Percentiles rank a stretch among this genome's conserved stretches.
phyloP scores from a whole-genome alignment of 2,888 invertebrate genomes.

The Microctonus aethiopoides region DNA sequence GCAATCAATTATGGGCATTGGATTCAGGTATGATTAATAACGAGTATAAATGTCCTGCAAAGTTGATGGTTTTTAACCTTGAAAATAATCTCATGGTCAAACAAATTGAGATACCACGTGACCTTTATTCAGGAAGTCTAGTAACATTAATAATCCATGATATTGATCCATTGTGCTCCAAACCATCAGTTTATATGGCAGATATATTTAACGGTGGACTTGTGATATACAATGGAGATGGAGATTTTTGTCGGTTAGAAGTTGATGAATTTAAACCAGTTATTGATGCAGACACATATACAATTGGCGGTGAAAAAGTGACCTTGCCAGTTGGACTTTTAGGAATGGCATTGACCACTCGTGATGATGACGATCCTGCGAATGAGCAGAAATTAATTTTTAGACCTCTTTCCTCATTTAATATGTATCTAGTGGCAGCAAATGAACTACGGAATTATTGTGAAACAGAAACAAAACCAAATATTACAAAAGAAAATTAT shows the following conservation, averaged over 20 bases:
- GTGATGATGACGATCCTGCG: background rate
- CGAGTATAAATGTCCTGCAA: slow-evolving; percentile 73
- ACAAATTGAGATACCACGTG: background rate
- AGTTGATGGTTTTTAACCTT: slow-evolving; percentile 77
- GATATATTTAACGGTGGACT: background rate
- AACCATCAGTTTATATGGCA: background rate
- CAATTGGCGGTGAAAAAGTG: background rate
- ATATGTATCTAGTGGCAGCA: background rate
- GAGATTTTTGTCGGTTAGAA: background rate
- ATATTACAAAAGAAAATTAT: background rate
- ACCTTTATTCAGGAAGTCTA: background rate
- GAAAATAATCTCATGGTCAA: slow-evolving; percentile 57
- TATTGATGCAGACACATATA: background rate
- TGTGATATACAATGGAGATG: background rate
- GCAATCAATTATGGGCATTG: slow-evolving; percentile 76
- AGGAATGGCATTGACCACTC: background rate
- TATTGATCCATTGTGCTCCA: background rate
- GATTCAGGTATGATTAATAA: slow-evolving; percentile 75
- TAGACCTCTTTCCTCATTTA: background rate
- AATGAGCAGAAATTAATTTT: background rate
- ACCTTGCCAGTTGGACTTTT: background rate
- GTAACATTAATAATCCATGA: background rate
- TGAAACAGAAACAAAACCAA: background rate
- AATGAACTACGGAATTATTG: background rate
- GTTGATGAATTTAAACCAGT: background rate